Conservation (phyloP, 53 echinoderm and acorn worm genomes). For the Hippasteria phrygiana region DNA sequence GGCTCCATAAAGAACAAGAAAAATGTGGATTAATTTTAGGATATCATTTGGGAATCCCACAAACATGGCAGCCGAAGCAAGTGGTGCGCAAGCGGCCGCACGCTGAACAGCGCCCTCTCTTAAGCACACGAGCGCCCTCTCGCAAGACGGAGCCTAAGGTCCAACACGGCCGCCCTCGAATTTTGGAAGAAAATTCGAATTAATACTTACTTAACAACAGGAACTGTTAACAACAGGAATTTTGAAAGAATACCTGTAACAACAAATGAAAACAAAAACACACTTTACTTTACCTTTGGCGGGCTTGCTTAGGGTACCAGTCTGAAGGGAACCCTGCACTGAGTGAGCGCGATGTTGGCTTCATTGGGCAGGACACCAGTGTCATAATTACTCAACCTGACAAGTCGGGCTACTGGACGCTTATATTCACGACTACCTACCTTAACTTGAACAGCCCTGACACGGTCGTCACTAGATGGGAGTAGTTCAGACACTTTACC, state of each 20-base stretch:
- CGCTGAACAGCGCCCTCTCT: background rate
- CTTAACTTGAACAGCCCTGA: background rate
- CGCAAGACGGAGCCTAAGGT: background rate
- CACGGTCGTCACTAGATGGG: background rate
- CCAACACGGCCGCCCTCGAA: background rate
- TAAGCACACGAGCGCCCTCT: background rate
- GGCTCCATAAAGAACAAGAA: no score
- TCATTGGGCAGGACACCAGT: background rate
- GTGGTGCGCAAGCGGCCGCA: background rate
- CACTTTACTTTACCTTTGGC: background rate
- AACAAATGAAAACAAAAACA: background rate
- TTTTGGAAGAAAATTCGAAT: conserved; percentile 7
- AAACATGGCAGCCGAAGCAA: background rate
- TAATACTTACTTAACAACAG: background rate
- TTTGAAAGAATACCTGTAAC: background rate
- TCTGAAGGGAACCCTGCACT: background rate
- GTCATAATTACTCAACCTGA: background rate
- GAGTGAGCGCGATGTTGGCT: background rate
- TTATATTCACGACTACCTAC: background rate
- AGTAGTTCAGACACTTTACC: background rate
- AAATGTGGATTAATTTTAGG: no score
- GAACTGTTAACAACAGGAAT: background rate
- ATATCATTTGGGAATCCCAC: background rate
- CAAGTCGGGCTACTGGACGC: background rate
- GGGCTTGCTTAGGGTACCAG: background rate